Evolutionary conservation across 2,797 vertebrate genomes (phyloP).

Genomic region (Brachyrhaphis roseni): DNA sequence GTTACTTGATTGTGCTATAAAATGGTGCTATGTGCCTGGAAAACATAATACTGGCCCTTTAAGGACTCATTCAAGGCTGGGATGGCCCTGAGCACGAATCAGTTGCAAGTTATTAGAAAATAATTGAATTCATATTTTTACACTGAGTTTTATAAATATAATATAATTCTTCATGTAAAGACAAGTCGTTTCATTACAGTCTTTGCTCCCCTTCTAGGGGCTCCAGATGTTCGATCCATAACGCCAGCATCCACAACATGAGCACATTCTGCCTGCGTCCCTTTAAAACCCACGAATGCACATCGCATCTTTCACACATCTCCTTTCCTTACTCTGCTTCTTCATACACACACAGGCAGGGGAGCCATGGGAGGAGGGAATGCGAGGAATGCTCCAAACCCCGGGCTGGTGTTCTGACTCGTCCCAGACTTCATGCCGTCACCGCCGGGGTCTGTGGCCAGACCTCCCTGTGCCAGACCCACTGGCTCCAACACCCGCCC

Average conservation of each 20-base stretch:
- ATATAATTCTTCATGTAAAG: neutral
- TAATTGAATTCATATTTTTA: neutral
- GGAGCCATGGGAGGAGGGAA: constrained; percentile 80
- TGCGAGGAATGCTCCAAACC: constrained; percentile 85
- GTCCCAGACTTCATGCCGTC: constrained; percentile 90
- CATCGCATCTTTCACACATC: constrained; percentile 49
- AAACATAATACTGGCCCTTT: neutral
- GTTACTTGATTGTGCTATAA: no score
- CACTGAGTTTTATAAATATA: neutral
- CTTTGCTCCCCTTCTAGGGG: constrained; percentile 12
- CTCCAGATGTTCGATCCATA: constrained; percentile 15
- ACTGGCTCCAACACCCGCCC: constrained; percentile 88
- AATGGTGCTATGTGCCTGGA: no score
- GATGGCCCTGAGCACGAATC: neutral
- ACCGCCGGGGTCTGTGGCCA: constrained; percentile 88
- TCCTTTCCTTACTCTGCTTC: constrained; percentile 43
- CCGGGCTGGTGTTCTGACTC: constrained; percentile 87
- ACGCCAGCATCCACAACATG: constrained; percentile 34
- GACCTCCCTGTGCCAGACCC: constrained; percentile 89
- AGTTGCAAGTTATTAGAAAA: neutral
- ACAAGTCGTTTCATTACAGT: neutral
- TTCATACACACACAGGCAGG: constrained; percentile 55
- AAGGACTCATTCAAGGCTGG: neutral
- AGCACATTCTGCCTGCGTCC: constrained; percentile 28
- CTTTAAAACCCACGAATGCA: constrained; percentile 44